Percentiles rank a stretch among this genome's conserved stretches.
These are phyloP conservation scores for Micromussa lordhowensis DNA, from an alignment of 92 coral and sea anemone species.

Conservation along the genomic window DNA sequence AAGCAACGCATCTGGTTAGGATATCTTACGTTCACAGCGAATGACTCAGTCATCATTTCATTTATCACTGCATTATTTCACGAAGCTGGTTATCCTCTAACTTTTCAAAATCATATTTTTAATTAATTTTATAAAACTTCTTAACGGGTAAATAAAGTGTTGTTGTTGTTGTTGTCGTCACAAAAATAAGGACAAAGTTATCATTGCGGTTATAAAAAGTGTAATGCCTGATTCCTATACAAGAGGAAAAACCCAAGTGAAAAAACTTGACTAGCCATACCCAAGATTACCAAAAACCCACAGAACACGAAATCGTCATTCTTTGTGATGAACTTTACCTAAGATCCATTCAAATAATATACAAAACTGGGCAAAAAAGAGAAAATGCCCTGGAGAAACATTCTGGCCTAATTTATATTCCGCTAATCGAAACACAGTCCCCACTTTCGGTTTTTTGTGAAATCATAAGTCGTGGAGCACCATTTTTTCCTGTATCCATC, in stretches of 20 bases:
- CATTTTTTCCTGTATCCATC: slow-evolving; percentile 61
- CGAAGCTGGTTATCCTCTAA: too few species aligned
- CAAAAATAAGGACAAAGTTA: not conserved
- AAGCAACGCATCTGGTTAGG: not conserved
- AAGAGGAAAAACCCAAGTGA: not conserved
- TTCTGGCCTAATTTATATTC: not conserved
- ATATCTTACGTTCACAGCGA: not conserved
- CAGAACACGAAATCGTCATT: not conserved
- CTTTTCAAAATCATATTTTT: too few species aligned
- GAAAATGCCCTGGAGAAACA: not conserved
- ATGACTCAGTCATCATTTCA: too few species aligned
- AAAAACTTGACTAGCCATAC: not conserved
- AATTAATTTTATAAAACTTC: too few species aligned
- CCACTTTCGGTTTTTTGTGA: slow-evolving; percentile 66
- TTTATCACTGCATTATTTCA: too few species aligned
- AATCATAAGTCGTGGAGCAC: slow-evolving; percentile 82
- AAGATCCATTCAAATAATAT: not conserved
- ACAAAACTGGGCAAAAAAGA: not conserved
- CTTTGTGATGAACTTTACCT: not conserved
- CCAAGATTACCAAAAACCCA: not conserved
- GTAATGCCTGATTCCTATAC: not conserved
- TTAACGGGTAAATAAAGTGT: too few species aligned
- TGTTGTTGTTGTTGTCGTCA: too few species aligned
- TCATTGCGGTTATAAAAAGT: not conserved
- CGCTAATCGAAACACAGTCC: slow-evolving; percentile 71